Base-by-base conservation (phyloP, 1,140 invertebrate genomes). In the Apis laboriosa region DNA sequence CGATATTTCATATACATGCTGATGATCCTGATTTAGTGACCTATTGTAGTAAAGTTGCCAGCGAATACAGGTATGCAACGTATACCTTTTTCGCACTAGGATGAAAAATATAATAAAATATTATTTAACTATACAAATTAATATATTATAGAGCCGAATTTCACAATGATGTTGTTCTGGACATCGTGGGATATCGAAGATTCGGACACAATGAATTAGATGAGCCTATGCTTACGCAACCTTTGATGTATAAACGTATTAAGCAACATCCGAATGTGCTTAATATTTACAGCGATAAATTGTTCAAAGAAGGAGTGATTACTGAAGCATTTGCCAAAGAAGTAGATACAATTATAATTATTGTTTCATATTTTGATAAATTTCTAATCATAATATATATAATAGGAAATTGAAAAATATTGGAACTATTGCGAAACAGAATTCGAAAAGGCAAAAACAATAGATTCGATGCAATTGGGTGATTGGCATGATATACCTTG, bases 191-290 rank as follows among this genome's bases (percentile, higher is more conserved):
- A 83, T 99, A 99, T 93, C 95, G 98, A 58, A 95, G 97, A 84
- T 96, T 97, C 91, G 98, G 98, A 0, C 98, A 99, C 94, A 99
- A 98, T 92, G 98, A 99, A 94, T 96, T 97, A 88, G 98, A 99
- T 92, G 98, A 99, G 92, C 98, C 98, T 0, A 98, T 97, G 96
- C 97, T 98, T 91, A 99, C 98, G 21, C 98, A 99, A 90, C 98
- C 98, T 0, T 94, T 98, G 13, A 99, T 99, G 98, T 99, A 99
- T 93, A 97, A 97, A 88, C 96, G 97, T 87, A 98, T 99, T 68
- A 95, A 95, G 67, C 95, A 95, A 55, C 95, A 95, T 73, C 96
- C 96, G 0, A 92, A 87, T 21, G 95, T 96, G 84, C 88, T 97
- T n/a, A 94, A 96, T 21, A 95, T 97, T 71, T 99, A 98, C 93